Evolutionary conservation across 2,113 vertebrate species (phyloP), one percentile per base, ranked within the genome.

Genomic region (Aramus guarauna): DNA sequence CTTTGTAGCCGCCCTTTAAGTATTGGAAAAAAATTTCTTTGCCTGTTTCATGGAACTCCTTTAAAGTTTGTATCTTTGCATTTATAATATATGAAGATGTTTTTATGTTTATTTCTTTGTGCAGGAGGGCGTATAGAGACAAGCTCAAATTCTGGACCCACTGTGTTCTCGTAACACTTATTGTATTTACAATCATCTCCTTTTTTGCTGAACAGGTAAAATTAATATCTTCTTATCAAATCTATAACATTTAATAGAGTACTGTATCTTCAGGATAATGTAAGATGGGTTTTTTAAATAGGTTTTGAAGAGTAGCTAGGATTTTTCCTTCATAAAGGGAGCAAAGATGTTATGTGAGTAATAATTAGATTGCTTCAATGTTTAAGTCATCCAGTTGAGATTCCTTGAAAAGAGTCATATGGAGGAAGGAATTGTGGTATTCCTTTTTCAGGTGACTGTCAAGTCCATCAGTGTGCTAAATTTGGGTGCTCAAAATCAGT

Each of bases 61-160:
- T 78, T 45, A 7, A 83, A 62, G 29, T 67, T 43, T 69, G 43
- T 77, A 18, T 45, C 45, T 80, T 78, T 89, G 59, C 8, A 32
- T 81, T 76, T 67, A 9, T 45, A 85, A 91, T 64, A 37, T 15
- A 74, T 75, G 12, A 91, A 81, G 19, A 17, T 94, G 34, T 17
- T 50, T 96, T 71, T 66, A 45, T 96, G 16, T 94, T 97, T 96
- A 79, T 92, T 94, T 95, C 78, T 97, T 79, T 92, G 16, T 94
- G 17, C 96, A 99, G 99, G 99, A 98, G 99, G 58, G 97, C 98
- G 7, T 99, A 99, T 88, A 98, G 99, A 72, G 99, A 99, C 98
- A 99, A 99, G 97, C 93, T 99, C 94, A 99, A 99, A 98, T 99
- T 99, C 97, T 99, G 99, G 99, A 99, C 99, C 14, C 99, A 99